A percentile compares a stretch with the other conserved stretches of the same genome.
These are phyloP conservation scores for Cardiocondyla obscurior DNA, from an alignment of 1,140 invertebrate species.

Conservation along the genomic window DNA sequence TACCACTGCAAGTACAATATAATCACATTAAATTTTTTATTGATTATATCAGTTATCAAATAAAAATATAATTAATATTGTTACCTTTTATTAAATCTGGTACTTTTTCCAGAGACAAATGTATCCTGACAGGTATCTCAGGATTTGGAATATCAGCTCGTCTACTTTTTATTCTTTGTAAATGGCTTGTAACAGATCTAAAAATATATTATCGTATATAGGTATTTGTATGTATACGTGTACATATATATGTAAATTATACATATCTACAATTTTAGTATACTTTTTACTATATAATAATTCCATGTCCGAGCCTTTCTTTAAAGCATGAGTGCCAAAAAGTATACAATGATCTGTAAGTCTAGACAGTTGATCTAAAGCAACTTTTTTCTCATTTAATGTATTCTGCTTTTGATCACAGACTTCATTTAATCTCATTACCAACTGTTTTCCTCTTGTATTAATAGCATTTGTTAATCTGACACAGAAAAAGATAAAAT, in stretches of 20 bases:
- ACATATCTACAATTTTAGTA: constrained; percentile 72
- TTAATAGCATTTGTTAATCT: constrained; percentile 93
- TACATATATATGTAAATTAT: too few relatives aligned
- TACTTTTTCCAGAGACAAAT: constrained; percentile 90
- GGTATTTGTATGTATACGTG: neutral
- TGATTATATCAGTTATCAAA: neutral
- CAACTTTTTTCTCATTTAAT: constrained; percentile 92
- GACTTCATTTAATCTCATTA: constrained; percentile 91
- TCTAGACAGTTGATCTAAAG: constrained; percentile 90
- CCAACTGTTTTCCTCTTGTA: constrained; percentile 91
- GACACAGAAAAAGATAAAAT: constrained; percentile 53
- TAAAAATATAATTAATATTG: neutral
- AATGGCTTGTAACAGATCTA: constrained; percentile 86
- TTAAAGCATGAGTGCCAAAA: constrained; percentile 91
- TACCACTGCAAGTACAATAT: constrained; percentile 84
- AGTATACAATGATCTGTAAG: constrained; percentile 94
- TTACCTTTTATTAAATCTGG: constrained; percentile 90
- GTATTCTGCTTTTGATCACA: constrained; percentile 93
- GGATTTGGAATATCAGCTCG: constrained; percentile 93
- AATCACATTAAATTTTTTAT: too few relatives aligned
- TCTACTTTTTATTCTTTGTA: constrained; percentile 91
- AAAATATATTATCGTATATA: constrained; percentile 49
- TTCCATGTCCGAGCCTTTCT: constrained; percentile 92
- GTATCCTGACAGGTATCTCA: constrained; percentile 92
- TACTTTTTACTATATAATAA: constrained; percentile 93